These are phyloP conservation scores for Meandrina meandrites DNA, from an alignment of 92 coral and sea anemone species.

Conservation along the genomic window DNA sequence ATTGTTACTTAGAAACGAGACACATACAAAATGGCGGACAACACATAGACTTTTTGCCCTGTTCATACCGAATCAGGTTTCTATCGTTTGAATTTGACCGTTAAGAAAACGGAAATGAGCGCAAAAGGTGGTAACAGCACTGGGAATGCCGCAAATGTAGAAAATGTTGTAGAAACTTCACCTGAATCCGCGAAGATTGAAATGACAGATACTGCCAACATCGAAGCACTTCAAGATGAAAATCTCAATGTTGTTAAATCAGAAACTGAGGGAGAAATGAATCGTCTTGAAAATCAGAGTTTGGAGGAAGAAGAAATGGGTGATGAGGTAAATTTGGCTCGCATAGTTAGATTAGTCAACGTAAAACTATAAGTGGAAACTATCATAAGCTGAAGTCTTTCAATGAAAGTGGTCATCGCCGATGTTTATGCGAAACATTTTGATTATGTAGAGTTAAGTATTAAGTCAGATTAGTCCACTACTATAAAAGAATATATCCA, in stretches of 20 bases:
- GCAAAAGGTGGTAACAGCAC: slow-evolving; percentile 4
- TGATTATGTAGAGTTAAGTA: neutral
- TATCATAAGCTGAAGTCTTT: too few species aligned
- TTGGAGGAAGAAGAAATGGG: slow-evolving; percentile 12
- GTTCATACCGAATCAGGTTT: neutral
- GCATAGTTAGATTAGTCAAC: neutral
- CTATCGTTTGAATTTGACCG: neutral
- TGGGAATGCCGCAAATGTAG: neutral
- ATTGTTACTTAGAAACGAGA: slow-evolving; percentile 32
- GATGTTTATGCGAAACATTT: neutral
- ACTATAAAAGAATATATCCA: too few species aligned
- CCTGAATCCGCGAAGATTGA: neutral
- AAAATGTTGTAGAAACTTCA: neutral
- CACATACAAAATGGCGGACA: slow-evolving; percentile 47
- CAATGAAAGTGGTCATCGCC: too few species aligned
- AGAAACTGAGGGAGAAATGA: neutral
- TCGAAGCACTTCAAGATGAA: neutral
- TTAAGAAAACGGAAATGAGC: neutral
- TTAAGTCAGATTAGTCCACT: neutral
- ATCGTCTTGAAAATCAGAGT: slow-evolving; percentile 1
- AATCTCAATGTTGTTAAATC: slow-evolving; percentile 11
- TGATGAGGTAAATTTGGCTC: slow-evolving; percentile 11
- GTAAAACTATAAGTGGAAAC: too few species aligned
- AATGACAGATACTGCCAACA: neutral
- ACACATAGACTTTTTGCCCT: slow-evolving; percentile 1